Conservation (phyloP, 2,113 vertebrate genomes). For the Datnioides undecimradiatus region DNA sequence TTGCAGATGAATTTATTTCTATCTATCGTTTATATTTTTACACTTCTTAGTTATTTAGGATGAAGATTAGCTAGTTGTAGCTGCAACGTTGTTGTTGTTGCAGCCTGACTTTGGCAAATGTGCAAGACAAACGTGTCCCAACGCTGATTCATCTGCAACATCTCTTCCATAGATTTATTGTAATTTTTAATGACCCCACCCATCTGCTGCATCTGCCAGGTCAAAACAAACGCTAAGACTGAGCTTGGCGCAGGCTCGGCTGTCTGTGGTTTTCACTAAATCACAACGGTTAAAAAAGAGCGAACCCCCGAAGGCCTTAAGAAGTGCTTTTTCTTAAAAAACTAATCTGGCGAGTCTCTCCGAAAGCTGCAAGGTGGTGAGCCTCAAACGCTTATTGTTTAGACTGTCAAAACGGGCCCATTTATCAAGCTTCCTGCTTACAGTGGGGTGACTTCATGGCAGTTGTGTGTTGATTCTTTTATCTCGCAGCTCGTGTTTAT, state of each 20-base stretch:
- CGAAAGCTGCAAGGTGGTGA: conserved; percentile 26
- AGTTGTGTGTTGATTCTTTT: conserved; percentile 17
- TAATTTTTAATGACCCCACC: not conserved
- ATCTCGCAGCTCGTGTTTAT: conserved; percentile 30
- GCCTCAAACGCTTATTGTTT: conserved; percentile 27
- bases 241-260: not conserved
- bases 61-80: not conserved
- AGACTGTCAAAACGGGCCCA: not conserved
- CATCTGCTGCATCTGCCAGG: conserved; percentile 30
- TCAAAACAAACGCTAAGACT: conserved; percentile 9
- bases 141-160: not conserved
- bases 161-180: not conserved
- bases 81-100: not conserved
- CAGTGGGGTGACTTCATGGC: conserved; percentile 30
- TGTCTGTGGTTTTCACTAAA: conserved; percentile 14
- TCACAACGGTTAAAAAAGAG: not conserved
- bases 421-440: conserved; percentile 45
- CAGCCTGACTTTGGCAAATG: not conserved
- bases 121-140: not conserved
- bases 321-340: not conserved
- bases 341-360: not conserved
- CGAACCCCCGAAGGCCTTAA: not conserved
- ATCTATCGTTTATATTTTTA: no score
- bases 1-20: no score
- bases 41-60: no score